Evolutionary conservation across 2,797 vertebrate genomes (phyloP).

Genomic region (Coreius guichenoti): DNA sequence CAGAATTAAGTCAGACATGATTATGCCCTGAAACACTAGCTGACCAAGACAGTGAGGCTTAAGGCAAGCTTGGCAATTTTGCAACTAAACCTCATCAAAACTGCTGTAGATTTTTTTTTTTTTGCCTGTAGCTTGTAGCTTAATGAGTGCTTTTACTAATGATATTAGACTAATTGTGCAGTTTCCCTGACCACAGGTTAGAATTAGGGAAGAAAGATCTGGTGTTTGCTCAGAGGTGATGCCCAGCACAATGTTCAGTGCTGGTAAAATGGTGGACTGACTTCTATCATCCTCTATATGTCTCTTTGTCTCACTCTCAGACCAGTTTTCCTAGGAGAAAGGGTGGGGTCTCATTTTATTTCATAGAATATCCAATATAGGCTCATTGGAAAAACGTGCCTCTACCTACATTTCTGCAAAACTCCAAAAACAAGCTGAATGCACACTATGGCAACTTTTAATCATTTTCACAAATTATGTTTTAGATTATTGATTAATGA

Average conservation of each 20-base stretch:
- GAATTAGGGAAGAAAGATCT: not conserved
- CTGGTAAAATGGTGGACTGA: not conserved
- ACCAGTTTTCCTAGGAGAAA: slow-evolving; percentile 6
- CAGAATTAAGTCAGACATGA: slow-evolving; percentile 7
- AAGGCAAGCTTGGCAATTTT: slow-evolving; percentile 1
- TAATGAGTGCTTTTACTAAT: not conserved
- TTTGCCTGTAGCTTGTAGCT: not conserved
- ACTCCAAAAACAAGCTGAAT: not conserved
- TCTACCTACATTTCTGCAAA: not conserved
- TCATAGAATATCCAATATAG: not conserved
- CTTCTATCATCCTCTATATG: not conserved
- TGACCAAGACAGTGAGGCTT: slow-evolving; percentile 1
- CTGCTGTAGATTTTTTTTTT: too few relatives aligned
- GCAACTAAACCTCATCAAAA: not conserved
- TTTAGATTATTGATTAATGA: not conserved
- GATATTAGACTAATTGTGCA: not conserved
- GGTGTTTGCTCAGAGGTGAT: not conserved
- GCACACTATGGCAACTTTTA: not conserved
- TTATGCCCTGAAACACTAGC: slow-evolving; percentile 13
- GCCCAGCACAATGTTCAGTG: not conserved
- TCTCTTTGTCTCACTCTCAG: not conserved
- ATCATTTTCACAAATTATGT: not conserved
- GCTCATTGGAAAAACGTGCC: not conserved
- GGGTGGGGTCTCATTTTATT: not conserved
- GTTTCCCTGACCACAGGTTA: not conserved